Percentiles rank a stretch among this genome's conserved stretches.
These are phyloP conservation scores for Chymomyza fuscimana DNA, from an alignment of 2,888 invertebrate species.

Conservation along the genomic window DNA sequence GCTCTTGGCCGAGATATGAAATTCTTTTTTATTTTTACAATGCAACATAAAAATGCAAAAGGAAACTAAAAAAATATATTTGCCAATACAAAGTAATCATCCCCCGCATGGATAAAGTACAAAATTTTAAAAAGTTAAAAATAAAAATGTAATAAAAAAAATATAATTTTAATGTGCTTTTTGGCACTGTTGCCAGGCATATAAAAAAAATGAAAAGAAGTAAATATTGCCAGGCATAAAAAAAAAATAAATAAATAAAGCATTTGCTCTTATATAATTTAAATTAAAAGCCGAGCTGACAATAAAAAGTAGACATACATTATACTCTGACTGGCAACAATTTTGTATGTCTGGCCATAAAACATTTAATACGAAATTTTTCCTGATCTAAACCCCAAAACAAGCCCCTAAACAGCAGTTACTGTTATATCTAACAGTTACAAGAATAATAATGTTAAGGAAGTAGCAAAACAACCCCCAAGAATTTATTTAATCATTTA, in stretches of 20 bases:
- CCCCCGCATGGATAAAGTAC: slow-evolving; percentile 34
- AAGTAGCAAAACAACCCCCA: slow-evolving; percentile 37
- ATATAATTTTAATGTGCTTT: slow-evolving; percentile 58
- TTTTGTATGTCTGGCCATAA: slow-evolving; percentile 59
- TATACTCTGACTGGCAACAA: slow-evolving; percentile 46
- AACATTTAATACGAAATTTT: slow-evolving; percentile 70
- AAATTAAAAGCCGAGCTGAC: slow-evolving; percentile 74
- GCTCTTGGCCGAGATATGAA: neutral
- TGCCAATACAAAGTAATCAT: slow-evolving; percentile 22
- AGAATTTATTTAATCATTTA: slow-evolving; percentile 65
- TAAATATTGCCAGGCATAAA: slow-evolving; percentile 15
- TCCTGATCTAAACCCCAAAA: slow-evolving; percentile 31
- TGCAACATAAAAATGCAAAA: slow-evolving; percentile 41
- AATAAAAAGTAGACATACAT: slow-evolving; percentile 64
- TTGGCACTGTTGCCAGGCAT: neutral
- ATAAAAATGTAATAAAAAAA: slow-evolving; percentile 69
- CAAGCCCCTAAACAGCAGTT: slow-evolving; percentile 34
- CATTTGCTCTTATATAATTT: slow-evolving; percentile 65
- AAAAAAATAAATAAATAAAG: slow-evolving; percentile 46
- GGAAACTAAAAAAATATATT: slow-evolving; percentile 9
- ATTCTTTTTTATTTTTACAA: slow-evolving; percentile 31
- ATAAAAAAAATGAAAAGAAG: slow-evolving; percentile 13
- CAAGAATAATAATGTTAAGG: slow-evolving; percentile 20
- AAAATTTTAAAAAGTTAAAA: slow-evolving; percentile 46
- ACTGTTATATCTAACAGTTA: neutral